Percentiles rank a stretch among this genome's conserved stretches.
phyloP scores from a whole-genome alignment of 2,888 invertebrate species.

The Sminthurides aquaticus region DNA sequence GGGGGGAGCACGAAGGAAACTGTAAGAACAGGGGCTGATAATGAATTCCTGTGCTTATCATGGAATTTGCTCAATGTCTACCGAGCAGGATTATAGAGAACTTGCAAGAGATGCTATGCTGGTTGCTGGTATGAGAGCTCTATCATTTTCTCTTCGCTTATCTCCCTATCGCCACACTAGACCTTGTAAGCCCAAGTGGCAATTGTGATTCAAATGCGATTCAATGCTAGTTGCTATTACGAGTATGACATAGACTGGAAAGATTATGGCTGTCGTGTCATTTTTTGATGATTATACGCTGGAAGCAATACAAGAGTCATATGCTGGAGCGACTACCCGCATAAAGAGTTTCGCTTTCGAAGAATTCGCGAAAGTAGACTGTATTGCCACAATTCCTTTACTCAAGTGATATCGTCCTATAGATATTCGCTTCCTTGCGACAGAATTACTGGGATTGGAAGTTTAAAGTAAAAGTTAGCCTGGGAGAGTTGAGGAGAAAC shows the following conservation, averaged over 20 bases:
- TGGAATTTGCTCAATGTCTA: no score
- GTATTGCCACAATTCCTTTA: background rate
- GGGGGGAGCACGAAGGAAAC: no score
- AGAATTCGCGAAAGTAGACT: background rate
- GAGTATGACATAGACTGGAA: background rate
- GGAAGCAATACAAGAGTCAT: background rate
- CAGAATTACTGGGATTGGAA: no score
- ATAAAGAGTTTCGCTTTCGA: no score
- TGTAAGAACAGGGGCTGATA: no score
- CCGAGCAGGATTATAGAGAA: no score
- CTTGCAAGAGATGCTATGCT: background rate
- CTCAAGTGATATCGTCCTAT: no score
- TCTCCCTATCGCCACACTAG: background rate
- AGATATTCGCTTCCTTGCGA: no score
- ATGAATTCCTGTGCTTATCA: no score
- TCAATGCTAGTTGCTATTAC: background rate
- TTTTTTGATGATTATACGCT: background rate
- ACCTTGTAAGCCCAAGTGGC: background rate
- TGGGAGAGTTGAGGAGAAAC: no score
- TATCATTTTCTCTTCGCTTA: background rate
- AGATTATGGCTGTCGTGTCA: background rate
- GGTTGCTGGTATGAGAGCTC: background rate
- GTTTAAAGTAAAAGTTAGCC: no score
- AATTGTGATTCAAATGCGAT: background rate
- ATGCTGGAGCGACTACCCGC: no score